These are phyloP conservation scores for Spodoptera frugiperda DNA, from an alignment of 1,140 invertebrate species.

Conservation along the genomic window DNA sequence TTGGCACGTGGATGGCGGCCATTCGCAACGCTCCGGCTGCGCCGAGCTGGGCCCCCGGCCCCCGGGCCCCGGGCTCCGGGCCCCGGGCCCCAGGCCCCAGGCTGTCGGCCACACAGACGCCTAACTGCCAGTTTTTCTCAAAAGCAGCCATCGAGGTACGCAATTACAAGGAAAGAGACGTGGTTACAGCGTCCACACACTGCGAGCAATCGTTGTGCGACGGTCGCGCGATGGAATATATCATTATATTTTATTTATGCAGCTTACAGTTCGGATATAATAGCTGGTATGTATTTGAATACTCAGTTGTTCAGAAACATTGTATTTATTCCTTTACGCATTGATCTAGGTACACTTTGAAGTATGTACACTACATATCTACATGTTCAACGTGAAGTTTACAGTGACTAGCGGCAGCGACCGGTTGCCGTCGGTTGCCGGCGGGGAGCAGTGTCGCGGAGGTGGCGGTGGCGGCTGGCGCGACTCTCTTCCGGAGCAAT, in stretches of 20 bases:
- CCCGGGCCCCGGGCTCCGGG: neutral
- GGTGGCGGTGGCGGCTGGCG: slow-evolving; percentile 33
- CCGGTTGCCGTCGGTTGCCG: slow-evolving; percentile 1
- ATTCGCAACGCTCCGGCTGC: neutral
- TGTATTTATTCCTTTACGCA: too few species aligned
- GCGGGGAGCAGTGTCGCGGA: neutral
- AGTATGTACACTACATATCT: too few species aligned
- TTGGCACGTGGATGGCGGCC: too few species aligned
- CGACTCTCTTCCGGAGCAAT: slow-evolving; percentile 43
- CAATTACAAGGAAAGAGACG: slow-evolving; percentile 33
- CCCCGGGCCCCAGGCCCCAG: neutral
- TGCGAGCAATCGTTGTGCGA: neutral
- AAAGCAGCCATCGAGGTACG: slow-evolving; percentile 36
- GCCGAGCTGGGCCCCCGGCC: too few species aligned
- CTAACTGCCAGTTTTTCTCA: slow-evolving; percentile 29
- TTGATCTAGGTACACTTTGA: too few species aligned
- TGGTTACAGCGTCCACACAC: neutral
- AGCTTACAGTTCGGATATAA: neutral
- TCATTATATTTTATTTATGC: neutral
- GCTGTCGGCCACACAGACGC: slow-evolving; percentile 12
- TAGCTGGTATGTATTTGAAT: neutral
- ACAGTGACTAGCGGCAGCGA: neutral
- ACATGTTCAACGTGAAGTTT: too few species aligned
- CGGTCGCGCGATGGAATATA: neutral
- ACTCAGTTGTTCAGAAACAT: neutral